phyloP scores from a whole-genome alignment of 2,113 vertebrate genomes.

The Thamnaconus septentrionalis region DNA sequence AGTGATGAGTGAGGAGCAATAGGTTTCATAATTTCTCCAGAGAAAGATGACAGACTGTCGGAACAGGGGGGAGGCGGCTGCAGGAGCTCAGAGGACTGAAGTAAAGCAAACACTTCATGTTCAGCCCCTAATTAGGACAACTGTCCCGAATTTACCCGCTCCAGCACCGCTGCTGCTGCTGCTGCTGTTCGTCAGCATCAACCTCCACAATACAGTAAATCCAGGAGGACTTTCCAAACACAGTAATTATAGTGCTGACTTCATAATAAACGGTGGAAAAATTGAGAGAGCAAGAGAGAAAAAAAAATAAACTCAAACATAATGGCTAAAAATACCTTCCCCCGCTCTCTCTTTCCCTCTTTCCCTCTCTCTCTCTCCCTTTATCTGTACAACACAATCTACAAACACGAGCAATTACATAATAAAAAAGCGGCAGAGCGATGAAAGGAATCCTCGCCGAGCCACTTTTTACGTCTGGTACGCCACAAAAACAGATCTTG shows the following conservation, averaged over 20 bases:
- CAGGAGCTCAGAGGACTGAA: not conserved
- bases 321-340: conserved; percentile 10
- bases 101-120: conserved; percentile 9
- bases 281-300: too few relatives aligned
- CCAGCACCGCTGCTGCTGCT: not conserved
- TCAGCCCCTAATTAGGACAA: conserved; percentile 2
- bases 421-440: conserved; percentile 11
- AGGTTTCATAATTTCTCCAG: conserved; percentile 43
- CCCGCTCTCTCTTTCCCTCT: not conserved
- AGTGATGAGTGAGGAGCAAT: conserved; percentile 57
- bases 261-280: conserved; percentile 3
- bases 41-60: conserved; percentile 22
- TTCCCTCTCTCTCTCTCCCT: not conserved
- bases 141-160: conserved; percentile 18
- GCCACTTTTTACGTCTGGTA: conserved; percentile 14
- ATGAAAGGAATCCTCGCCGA: not conserved
- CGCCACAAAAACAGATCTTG: not conserved
- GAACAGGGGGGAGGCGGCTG: too few relatives aligned
- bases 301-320: conserved; percentile 1
- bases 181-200: not conserved
- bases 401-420: conserved; percentile 15
- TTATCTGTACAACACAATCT: conserved; percentile 6
- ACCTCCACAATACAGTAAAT: not conserved
- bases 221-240: not conserved
- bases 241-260: conserved; percentile 9